Evolutionary conservation across 2,888 invertebrate species (phyloP), one percentile per base, ranked within the genome.

Genomic region (Scaptomyza tumidula): DNA sequence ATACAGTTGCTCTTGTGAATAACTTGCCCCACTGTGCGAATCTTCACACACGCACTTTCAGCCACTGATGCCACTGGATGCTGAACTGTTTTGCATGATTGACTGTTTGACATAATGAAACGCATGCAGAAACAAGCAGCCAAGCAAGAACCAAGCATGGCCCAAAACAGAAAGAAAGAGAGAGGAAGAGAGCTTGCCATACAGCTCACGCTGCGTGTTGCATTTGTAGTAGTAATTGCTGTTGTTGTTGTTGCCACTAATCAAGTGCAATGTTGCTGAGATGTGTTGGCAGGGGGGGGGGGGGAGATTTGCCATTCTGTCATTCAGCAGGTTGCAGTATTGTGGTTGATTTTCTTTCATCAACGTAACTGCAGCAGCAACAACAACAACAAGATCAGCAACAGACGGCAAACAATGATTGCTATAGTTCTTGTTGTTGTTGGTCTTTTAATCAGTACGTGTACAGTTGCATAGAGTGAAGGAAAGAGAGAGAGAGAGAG

Each of bases 41-140:
- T 39, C 52, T n/a, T n/a, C 50, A 29, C 50, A 41, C 60, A 72
- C 78, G 57, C 61, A 66, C 53, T 81, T 61, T 64, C 65, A 48
- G 50, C 57, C 65, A 74, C 65, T 73, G 76, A 63, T 45, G 71
- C 65, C n/a, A n/a, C n/a, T 24, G 50, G 50, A 63, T 67, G 19
- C 77, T 63, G 73, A 79, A 77, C 85, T 83, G 80, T 79, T 83
- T 85, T 84, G 85, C 85, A 84, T 85, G 83, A 84, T 84, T 84
- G 83, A 84, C 83, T 85, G 85, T 84, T 84, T 84, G 83, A 85
- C 83, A 84, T 85, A 84, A 84, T 84, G 85, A 84, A 84, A 84
- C 83, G 85, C 83, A 84, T 82, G 85, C 80, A 80, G 78, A 76
- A 80, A 68, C 82, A 71, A 71, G 75, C 62, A 44, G 48, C 69